Evolutionary conservation across 2,888 invertebrate species (phyloP).

Genomic region (Hedychridium roseum): DNA sequence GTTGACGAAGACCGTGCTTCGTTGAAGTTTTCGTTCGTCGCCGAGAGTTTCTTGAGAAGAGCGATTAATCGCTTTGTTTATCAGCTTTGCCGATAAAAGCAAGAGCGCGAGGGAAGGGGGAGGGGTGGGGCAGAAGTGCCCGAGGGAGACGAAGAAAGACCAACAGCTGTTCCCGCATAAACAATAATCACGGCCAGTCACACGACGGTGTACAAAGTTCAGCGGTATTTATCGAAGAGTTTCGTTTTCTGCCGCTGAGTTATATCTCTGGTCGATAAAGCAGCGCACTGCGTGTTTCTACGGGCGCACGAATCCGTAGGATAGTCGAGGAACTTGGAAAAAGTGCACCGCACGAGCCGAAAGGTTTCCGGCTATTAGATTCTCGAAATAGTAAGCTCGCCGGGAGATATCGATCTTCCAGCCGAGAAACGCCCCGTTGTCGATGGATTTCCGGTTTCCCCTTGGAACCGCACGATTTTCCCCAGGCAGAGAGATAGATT

Average conservation of each 20-base stretch:
- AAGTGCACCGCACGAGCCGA: no score
- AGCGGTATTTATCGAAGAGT: constrained; percentile 14
- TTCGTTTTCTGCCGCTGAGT: background rate
- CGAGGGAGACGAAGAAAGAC: constrained; percentile 13
- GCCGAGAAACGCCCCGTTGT: no score
- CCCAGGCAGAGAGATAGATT: no score
- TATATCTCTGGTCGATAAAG: constrained; percentile 22
- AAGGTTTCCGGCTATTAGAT: no score
- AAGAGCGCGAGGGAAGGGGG: background rate
- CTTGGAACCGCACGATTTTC: no score
- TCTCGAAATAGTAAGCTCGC: no score
- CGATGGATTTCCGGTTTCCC: no score
- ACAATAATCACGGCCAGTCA: constrained; percentile 34
- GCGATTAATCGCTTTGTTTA: constrained; percentile 22
- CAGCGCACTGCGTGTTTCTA: constrained; percentile 3
- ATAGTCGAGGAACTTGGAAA: no score
- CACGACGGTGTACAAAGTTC: constrained; percentile 31
- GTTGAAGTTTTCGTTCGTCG: background rate
- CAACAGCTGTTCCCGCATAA: constrained; percentile 23
- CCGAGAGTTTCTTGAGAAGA: constrained; percentile 5
- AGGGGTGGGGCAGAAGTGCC: background rate
- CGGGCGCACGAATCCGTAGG: no score
- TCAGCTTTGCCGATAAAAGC: constrained; percentile 4
- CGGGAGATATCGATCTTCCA: no score
- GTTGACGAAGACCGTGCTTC: constrained; percentile 8